These are phyloP conservation scores for Rhagoletis zephyria DNA, from an alignment of 1,140 invertebrate genomes.

Conservation along the genomic window DNA sequence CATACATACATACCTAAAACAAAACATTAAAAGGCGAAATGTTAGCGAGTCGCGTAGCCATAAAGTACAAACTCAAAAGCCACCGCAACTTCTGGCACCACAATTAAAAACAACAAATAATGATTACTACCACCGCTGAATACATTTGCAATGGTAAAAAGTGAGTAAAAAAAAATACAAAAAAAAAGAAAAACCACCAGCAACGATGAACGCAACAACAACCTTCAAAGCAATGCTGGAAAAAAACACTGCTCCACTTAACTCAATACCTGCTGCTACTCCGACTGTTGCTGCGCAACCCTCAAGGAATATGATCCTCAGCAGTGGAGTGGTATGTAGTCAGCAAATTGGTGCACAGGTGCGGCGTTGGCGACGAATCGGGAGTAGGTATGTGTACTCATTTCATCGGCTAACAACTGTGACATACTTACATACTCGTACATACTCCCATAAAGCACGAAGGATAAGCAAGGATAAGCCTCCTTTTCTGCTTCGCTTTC, in stretches of 20 bases:
- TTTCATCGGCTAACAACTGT: not conserved
- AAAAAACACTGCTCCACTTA: slow-evolving; percentile 32
- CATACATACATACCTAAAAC: not conserved
- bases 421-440: not conserved
- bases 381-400: not conserved
- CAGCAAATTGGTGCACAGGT: slow-evolving; percentile 39
- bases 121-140: not conserved
- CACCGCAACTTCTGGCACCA: slow-evolving; percentile 4
- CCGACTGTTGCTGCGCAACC: not conserved
- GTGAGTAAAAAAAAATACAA: not conserved
- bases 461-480: slow-evolving; percentile 45
- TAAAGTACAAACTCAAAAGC: slow-evolving; percentile 17
- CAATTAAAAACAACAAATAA: slow-evolving; percentile 41
- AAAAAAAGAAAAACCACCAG: not conserved
- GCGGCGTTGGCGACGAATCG: not conserved
- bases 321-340: not conserved
- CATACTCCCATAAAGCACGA: not conserved
- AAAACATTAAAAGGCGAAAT: not conserved
- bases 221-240: not conserved
- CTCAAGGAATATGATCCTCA: not conserved
- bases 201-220: not conserved
- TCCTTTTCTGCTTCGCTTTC: slow-evolving; percentile 14
- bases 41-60: not conserved
- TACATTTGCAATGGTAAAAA: not conserved
- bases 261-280: slow-evolving; percentile 37